These are phyloP conservation scores for Neuroterus valhalla DNA, from an alignment of 1,140 invertebrate genomes.

Conservation along the genomic window DNA sequence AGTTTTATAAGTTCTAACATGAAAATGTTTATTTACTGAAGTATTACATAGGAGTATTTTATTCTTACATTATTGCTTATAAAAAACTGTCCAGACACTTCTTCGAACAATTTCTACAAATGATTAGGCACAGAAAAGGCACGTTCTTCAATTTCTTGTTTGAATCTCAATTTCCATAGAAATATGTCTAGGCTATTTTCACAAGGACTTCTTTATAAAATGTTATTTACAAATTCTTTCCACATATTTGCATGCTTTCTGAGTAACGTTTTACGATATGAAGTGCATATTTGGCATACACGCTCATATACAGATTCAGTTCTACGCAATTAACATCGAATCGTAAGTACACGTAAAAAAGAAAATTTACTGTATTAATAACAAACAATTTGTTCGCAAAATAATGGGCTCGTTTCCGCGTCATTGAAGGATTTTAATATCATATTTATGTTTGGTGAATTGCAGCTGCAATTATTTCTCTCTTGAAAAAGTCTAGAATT, in stretches of 20 bases:
- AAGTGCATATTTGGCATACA: neutral
- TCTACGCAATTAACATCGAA: slow-evolving; percentile 10
- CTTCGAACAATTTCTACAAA: too few relatives aligned
- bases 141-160: too few relatives aligned
- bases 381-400: neutral
- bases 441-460: neutral
- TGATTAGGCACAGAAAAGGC: too few relatives aligned
- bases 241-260: too few relatives aligned
- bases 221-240: too few relatives aligned
- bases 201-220: too few relatives aligned
- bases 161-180: too few relatives aligned
- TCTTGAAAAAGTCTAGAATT: neutral
- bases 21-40: neutral
- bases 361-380: slow-evolving; percentile 1
- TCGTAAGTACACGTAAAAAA: slow-evolving; percentile 18
- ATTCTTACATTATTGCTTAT: too few relatives aligned
- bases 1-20: neutral
- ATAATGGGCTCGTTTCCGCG: slow-evolving; percentile 13
- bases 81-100: too few relatives aligned
- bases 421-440: neutral
- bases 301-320: neutral
- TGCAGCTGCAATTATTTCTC: neutral
- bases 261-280: too few relatives aligned
- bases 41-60: neutral
- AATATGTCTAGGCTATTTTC: too few relatives aligned